phyloP scores from a whole-genome alignment of 2,888 invertebrate genomes.

The Cyaniris semiargus region DNA sequence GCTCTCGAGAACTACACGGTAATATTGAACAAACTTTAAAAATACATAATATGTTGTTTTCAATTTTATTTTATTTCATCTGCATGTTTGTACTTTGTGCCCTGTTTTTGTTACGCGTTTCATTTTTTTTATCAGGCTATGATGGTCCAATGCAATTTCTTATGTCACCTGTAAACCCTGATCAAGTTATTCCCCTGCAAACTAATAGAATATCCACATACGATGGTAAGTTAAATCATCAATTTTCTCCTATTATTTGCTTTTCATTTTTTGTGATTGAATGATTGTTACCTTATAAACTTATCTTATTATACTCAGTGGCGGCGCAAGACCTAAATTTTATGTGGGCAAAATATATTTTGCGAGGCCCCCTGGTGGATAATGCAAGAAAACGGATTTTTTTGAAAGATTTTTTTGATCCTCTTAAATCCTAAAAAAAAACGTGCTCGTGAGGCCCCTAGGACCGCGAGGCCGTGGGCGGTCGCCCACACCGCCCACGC shows the following conservation, averaged over 20 bases:
- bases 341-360: too few relatives aligned
- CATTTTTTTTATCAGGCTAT: slow-evolving; percentile 82
- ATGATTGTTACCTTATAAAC: background rate
- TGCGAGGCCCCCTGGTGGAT: too few relatives aligned
- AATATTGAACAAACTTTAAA: slow-evolving; percentile 48
- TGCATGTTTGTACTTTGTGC: slow-evolving; percentile 39
- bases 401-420: too few relatives aligned
- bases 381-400: too few relatives aligned
- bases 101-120: slow-evolving; percentile 50
- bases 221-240: slow-evolving; percentile 66
- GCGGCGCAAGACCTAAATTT: too few relatives aligned
- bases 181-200: slow-evolving; percentile 84
- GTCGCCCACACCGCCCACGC: too few relatives aligned
- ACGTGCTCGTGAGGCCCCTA: too few relatives aligned
- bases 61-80: slow-evolving; percentile 46
- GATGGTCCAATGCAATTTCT: slow-evolving; percentile 94
- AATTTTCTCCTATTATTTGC: slow-evolving; percentile 24
- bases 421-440: too few relatives aligned
- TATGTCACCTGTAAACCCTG: slow-evolving; percentile 90
- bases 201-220: slow-evolving; percentile 77
- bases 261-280: slow-evolving; percentile 21
- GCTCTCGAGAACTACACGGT: slow-evolving; percentile 85
- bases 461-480: too few relatives aligned
- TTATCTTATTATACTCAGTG: background rate
- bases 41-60: slow-evolving; percentile 35